Conservation (phyloP, 2,888 invertebrate species). For the Ophion obscuratus region DNA sequence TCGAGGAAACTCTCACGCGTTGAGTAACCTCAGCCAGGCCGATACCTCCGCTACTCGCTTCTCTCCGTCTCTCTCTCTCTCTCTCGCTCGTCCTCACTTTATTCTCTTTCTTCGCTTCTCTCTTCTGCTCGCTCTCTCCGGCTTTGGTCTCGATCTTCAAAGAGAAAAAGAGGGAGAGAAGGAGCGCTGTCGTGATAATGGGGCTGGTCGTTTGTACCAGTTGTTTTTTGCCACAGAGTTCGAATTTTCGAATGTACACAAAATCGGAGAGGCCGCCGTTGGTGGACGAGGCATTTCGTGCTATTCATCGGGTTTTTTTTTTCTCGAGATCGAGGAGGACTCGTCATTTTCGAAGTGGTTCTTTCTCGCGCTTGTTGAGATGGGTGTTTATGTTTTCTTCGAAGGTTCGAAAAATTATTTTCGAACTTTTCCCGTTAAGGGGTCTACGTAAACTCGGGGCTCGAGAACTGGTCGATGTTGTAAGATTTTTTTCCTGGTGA, state of each 20-base stretch:
- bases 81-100: neutral
- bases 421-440: too few species aligned
- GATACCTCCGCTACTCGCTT: neutral
- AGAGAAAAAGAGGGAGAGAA: slow-evolving; percentile 32
- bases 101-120: neutral
- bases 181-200: slow-evolving; percentile 8
- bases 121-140: neutral
- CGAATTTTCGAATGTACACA: slow-evolving; percentile 4
- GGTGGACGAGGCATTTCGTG: neutral
- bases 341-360: too few species aligned
- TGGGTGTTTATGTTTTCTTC: too few species aligned
- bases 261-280: slow-evolving; percentile 4
- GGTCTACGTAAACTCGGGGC: too few species aligned
- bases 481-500: neutral
- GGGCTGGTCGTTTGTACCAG: neutral
- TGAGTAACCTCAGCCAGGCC: slow-evolving; percentile 63
- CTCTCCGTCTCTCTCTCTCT: slow-evolving; percentile 14
- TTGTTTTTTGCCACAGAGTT: slow-evolving; percentile 1
- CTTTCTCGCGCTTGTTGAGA: too few species aligned
- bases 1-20: slow-evolving; percentile 68
- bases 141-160: neutral
- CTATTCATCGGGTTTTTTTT: neutral
- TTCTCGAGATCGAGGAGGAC: neutral
- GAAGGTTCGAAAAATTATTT: too few species aligned
- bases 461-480: too few species aligned